Conservation (phyloP, 2,888 invertebrate genomes). For the Disparrhopalites patrizii region DNA sequence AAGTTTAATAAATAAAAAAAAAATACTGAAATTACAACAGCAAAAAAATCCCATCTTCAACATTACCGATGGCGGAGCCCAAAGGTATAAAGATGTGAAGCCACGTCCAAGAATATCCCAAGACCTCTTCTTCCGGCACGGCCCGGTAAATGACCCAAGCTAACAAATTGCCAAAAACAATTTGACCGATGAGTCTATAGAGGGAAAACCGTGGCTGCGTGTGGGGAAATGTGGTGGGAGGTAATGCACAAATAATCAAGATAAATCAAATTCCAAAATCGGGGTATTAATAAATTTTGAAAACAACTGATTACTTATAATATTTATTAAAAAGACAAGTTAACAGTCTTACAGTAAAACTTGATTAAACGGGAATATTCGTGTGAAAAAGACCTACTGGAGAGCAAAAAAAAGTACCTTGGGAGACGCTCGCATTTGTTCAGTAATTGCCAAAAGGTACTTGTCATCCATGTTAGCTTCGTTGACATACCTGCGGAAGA, state of each 20-base stretch:
- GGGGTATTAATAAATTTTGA: too few species aligned
- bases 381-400: too few species aligned
- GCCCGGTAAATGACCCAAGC: conserved; percentile 70
- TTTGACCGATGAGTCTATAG: conserved; percentile 70
- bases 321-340: too few species aligned
- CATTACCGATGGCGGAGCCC: conserved; percentile 66
- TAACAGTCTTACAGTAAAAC: too few species aligned
- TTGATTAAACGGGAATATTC: too few species aligned
- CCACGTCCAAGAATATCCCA: conserved; percentile 66
- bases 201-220: conserved; percentile 79
- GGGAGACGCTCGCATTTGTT: conserved; percentile 52
- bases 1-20: not conserved
- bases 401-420: too few species aligned
- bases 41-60: too few species aligned
- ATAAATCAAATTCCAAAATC: too few species aligned
- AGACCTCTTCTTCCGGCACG: conserved; percentile 65
- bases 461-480: conserved; percentile 58
- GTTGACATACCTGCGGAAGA: conserved; percentile 49
- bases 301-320: too few species aligned
- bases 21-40: not conserved
- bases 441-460: conserved; percentile 57
- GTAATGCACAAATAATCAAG: too few species aligned
- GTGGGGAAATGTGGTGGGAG: not conserved
- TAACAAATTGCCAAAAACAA: conserved; percentile 76
- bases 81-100: conserved; percentile 70